Percentiles rank a stretch among this genome's conserved stretches.
These are phyloP conservation scores for Pseudochromis fuscus DNA, from an alignment of 2,797 vertebrate species.

Conservation along the genomic window DNA sequence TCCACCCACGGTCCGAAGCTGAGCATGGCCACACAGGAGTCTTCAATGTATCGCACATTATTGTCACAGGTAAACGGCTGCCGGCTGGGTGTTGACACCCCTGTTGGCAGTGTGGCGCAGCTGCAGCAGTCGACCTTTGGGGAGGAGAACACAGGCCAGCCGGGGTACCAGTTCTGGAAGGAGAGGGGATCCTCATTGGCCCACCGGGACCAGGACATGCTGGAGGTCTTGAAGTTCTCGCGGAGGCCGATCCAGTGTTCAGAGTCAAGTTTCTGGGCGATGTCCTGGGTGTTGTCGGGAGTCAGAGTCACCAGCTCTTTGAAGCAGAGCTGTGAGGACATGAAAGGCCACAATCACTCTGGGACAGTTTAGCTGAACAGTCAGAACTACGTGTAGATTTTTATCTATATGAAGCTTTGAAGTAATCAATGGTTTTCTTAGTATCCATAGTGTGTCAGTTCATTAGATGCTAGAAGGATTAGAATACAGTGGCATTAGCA, in stretches of 20 bases:
- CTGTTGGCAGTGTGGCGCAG: slow-evolving; percentile 32
- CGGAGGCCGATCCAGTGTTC: slow-evolving; percentile 83
- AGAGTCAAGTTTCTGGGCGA: slow-evolving; percentile 32
- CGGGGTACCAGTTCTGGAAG: slow-evolving; percentile 86
- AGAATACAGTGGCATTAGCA: no score
- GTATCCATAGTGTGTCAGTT: no score
- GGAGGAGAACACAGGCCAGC: slow-evolving; percentile 58
- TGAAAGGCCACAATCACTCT: not conserved
- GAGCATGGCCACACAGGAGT: slow-evolving; percentile 80
- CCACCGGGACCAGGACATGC: slow-evolving; percentile 76
- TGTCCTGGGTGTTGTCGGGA: slow-evolving; percentile 44
- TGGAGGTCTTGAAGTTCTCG: slow-evolving; percentile 42
- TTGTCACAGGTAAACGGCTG: no score
- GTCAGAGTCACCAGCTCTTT: slow-evolving; percentile 79
- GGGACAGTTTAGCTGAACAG: not conserved
- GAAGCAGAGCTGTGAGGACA: slow-evolving; percentile 72
- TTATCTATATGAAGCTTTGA: not conserved
- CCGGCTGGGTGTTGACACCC: no score
- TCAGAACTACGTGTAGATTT: not conserved
- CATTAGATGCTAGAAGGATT: no score
- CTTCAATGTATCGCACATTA: slow-evolving; percentile 25
- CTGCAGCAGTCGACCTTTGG: slow-evolving; percentile 39
- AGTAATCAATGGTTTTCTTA: no score
- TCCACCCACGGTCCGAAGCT: slow-evolving; percentile 81
- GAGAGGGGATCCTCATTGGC: slow-evolving; percentile 74